Conservation (phyloP, 2,888 invertebrate species). For the Venusia cambrica region DNA sequence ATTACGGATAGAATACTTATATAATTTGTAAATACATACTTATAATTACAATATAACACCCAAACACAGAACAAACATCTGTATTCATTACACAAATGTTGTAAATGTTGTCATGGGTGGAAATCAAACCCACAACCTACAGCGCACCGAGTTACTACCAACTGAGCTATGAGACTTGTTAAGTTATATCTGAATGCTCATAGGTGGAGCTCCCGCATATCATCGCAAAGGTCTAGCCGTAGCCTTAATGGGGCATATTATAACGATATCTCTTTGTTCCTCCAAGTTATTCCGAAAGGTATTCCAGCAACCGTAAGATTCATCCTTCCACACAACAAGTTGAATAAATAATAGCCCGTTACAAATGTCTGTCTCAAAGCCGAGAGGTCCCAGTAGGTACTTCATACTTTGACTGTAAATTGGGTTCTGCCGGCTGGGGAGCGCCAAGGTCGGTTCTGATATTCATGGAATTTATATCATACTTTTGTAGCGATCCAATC, state of each 20-base stretch:
- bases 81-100: no score
- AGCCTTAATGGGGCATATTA: conserved; percentile 23
- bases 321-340: conserved; percentile 32
- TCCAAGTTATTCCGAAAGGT: conserved; percentile 22
- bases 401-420: conserved; percentile 36
- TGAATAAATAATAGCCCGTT: conserved; percentile 40
- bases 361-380: conserved; percentile 25
- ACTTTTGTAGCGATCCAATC: conserved; percentile 20
- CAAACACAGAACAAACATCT: no score
- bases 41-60: no score
- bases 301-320: conserved; percentile 31
- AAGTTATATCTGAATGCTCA: no score
- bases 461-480: conserved; percentile 28
- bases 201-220: no score
- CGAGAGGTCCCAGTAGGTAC: conserved; percentile 22
- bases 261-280: conserved; percentile 23
- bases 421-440: conserved; percentile 35
- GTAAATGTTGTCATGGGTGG: no score
- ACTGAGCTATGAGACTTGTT: no score
- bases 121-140: no score
- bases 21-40: no score
- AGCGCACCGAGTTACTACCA: no score
- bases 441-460: conserved; percentile 24
- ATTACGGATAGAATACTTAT: no score
- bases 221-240: no score